These are phyloP conservation scores for Apteryx mantelli DNA, from an alignment of 2,113 vertebrate genomes.

Conservation along the genomic window DNA sequence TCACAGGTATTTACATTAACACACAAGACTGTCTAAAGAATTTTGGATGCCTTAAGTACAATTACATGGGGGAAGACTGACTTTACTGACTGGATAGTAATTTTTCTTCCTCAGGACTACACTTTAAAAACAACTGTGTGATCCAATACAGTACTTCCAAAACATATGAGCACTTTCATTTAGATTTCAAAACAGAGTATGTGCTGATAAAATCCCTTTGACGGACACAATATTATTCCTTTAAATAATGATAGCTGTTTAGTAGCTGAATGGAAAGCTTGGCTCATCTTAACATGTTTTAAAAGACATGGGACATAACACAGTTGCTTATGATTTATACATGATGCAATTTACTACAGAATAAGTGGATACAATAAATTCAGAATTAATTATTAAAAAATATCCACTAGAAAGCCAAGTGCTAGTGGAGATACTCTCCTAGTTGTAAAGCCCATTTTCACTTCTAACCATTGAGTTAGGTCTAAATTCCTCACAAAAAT, in stretches of 20 bases:
- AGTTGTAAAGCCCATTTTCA: not conserved
- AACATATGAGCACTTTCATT: not conserved
- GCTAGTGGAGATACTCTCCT: not conserved
- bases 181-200: not conserved
- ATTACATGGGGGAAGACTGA: not conserved
- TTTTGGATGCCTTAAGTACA: not conserved
- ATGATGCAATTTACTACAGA: not conserved
- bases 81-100: conserved; percentile 30
- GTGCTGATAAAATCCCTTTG: not conserved
- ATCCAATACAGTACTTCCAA: not conserved
- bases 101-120: not conserved
- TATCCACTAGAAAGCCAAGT: not conserved
- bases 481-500: not conserved
- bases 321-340: not conserved
- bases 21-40: not conserved
- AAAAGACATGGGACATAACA: not conserved
- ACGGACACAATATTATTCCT: not conserved
- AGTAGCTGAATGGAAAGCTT: not conserved
- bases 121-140: not conserved
- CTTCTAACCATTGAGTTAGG: not conserved
- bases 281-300: not conserved
- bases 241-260: not conserved
- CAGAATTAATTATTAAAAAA: not conserved
- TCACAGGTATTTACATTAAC: conserved; percentile 5
- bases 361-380: not conserved